Percentiles rank a stretch among this genome's conserved stretches.
phyloP scores from a whole-genome alignment of 2,113 vertebrate species.

The Scolopax mira region DNA sequence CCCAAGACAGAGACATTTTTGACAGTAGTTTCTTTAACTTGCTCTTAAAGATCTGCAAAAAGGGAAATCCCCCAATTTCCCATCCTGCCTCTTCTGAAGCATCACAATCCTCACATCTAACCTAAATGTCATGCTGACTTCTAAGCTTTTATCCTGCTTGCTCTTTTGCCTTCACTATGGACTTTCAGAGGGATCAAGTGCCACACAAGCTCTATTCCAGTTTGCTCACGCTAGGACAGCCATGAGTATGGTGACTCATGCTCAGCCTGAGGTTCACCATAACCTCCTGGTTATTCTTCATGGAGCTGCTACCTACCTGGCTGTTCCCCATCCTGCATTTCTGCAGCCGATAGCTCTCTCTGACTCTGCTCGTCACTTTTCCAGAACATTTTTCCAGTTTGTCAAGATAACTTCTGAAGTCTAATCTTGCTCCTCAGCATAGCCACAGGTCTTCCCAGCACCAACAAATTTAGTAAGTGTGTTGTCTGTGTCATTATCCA shows the following conservation, averaged over 20 bases:
- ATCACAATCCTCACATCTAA: not conserved
- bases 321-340: not conserved
- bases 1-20: not conserved
- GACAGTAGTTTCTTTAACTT: not conserved
- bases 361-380: not conserved
- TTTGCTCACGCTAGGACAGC: not conserved
- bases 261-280: not conserved
- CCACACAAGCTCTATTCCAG: not conserved
- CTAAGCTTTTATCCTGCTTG: not conserved
- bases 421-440: not conserved
- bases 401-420: not conserved
- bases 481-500: not conserved
- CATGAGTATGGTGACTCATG: not conserved
- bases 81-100: not conserved
- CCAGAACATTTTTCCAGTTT: not conserved
- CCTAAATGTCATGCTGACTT: not conserved
- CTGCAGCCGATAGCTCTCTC: not conserved
- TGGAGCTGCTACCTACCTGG: not conserved
- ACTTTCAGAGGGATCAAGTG: not conserved
- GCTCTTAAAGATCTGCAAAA: not conserved
- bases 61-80: not conserved
- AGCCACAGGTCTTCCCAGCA: not conserved
- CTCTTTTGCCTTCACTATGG: not conserved
- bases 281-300: not conserved
- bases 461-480: rapidly evolving